Evolutionary conservation across 2,888 invertebrate genomes (phyloP).

Genomic region (Perithous albicinctus): DNA sequence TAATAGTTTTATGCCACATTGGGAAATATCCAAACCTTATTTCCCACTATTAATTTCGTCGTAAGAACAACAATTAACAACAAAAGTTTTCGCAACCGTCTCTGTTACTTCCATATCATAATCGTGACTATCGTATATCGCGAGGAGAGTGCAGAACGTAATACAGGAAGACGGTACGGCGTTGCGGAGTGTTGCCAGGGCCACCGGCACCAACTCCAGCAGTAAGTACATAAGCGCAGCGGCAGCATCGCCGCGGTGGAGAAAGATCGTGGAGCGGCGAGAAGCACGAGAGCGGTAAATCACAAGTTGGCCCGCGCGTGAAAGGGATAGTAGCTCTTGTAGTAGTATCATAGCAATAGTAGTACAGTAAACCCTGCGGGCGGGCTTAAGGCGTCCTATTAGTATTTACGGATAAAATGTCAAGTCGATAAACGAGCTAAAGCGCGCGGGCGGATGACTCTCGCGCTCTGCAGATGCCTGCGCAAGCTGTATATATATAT

Average conservation of each 20-base stretch:
- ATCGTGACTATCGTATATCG: conserved; percentile 65
- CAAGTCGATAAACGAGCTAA: conserved; percentile 77
- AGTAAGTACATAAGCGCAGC: conserved; percentile 25
- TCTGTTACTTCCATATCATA: conserved; percentile 48
- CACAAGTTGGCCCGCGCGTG: conserved; percentile 59
- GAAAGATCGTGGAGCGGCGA: conserved; percentile 57
- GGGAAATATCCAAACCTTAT: background rate
- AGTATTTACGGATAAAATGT: conserved; percentile 81
- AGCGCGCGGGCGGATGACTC: conserved; percentile 62
- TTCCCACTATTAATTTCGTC: background rate
- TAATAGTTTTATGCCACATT: background rate
- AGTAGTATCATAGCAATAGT: conserved; percentile 7
- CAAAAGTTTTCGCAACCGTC: background rate
- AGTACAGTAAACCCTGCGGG: conserved; percentile 36
- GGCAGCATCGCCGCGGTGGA: conserved; percentile 28
- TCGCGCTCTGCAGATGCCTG: conserved; percentile 32
- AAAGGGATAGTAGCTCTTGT: conserved; percentile 57
- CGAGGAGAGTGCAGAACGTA: conserved; percentile 64
- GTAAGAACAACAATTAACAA: background rate
- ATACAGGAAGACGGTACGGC: conserved; percentile 63
- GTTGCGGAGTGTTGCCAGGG: conserved; percentile 8
- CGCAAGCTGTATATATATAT: conserved; percentile 31
- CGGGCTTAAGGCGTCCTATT: conserved; percentile 74
- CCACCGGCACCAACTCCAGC: conserved; percentile 7
- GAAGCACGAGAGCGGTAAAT: conserved; percentile 56